Evolutionary conservation across 2,113 vertebrate species (phyloP).

Genomic region (Pterocles gutturalis): DNA sequence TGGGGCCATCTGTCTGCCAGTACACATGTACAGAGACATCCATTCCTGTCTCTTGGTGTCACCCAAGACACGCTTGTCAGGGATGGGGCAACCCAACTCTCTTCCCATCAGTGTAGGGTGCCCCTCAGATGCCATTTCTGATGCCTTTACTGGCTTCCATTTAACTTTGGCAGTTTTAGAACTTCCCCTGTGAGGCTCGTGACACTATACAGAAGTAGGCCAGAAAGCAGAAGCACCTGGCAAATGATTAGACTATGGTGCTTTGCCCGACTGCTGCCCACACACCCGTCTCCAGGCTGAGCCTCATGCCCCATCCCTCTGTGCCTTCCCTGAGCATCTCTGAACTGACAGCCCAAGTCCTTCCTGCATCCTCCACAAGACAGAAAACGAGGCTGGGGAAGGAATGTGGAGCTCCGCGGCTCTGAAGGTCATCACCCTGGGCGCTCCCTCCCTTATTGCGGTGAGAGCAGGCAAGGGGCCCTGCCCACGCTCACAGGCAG

Average conservation of each 20-base stretch:
- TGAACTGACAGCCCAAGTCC: background rate
- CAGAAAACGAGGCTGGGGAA: background rate
- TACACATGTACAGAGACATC: background rate
- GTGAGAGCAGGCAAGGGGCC: background rate
- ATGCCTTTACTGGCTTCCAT: background rate
- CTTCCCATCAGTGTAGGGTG: background rate
- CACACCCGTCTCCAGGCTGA: background rate
- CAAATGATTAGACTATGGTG: background rate
- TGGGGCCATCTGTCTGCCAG: background rate
- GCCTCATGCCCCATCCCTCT: background rate
- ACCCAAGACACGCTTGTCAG: fast-evolving
- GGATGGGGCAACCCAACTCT: background rate
- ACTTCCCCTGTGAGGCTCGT: background rate
- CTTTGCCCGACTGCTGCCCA: background rate
- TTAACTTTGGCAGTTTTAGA: background rate
- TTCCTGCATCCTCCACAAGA: background rate
- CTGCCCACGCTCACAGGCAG: background rate
- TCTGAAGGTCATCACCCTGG: background rate
- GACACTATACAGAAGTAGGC: background rate
- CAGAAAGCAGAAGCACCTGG: background rate
- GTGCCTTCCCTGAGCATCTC: background rate
- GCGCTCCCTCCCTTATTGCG: background rate
- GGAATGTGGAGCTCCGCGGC: background rate
- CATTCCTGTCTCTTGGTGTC: background rate
- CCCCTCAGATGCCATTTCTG: background rate